Conservation (phyloP, 2,113 vertebrate species). For the Halichoerus grypus region DNA sequence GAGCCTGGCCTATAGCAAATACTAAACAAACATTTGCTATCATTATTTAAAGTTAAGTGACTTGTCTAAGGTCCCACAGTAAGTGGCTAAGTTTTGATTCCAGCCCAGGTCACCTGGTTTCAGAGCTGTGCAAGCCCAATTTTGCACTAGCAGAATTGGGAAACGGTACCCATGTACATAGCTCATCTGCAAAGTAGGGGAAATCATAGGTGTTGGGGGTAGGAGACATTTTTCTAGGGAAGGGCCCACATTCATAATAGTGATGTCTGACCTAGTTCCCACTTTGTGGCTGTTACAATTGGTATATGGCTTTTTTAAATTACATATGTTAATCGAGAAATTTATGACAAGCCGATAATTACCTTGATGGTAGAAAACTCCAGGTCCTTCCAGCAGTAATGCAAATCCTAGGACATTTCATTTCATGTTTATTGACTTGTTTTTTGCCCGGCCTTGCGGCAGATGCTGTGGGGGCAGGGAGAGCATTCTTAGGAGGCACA, state of each 20-base stretch:
- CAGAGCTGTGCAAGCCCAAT: neutral
- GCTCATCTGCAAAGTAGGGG: neutral
- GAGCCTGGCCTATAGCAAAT: neutral
- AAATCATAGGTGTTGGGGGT: too few relatives aligned
- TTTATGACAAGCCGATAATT: neutral
- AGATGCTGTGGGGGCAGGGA: neutral
- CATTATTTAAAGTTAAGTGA: neutral
- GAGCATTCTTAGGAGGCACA: neutral
- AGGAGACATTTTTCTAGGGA: neutral
- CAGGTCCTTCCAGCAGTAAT: neutral
- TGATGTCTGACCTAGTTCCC: neutral
- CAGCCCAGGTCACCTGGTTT: neutral
- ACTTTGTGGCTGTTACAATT: neutral
- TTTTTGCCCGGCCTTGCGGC: neutral
- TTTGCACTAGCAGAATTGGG: too few relatives aligned
- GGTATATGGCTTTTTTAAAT: conserved; percentile 36
- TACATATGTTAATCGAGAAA: neutral
- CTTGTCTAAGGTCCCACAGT: neutral
- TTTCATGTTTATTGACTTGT: neutral
- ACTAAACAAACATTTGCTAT: neutral
- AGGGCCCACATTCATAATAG: neutral
- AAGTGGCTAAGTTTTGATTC: neutral
- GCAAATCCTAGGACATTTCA: neutral
- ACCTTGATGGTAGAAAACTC: neutral
- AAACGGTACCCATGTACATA: accelerated